Evolutionary conservation across 2,113 vertebrate genomes (phyloP).

Genomic region (Copsychus sechellarum): DNA sequence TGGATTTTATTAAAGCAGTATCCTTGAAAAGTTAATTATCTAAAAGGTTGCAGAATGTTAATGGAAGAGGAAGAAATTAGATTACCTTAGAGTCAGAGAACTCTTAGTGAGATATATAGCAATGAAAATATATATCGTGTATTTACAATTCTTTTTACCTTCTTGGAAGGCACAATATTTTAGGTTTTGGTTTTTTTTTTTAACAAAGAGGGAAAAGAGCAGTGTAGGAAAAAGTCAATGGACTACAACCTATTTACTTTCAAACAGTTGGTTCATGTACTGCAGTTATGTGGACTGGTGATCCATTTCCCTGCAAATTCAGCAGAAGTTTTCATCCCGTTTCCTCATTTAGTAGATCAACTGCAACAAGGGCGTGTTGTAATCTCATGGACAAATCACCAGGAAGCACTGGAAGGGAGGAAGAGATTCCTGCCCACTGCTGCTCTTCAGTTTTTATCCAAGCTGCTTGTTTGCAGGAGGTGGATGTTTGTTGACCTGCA

Average conservation of each 20-base stretch:
- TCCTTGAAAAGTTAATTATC: conserved; percentile 24
- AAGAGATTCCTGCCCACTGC: not conserved
- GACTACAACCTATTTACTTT: not conserved
- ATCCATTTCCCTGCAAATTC: not conserved
- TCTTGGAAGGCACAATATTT: not conserved
- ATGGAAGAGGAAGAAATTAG: conserved; percentile 3
- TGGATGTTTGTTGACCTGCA: not conserved
- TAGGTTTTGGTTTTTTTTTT: not conserved
- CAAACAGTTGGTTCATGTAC: not conserved
- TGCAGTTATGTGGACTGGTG: not conserved
- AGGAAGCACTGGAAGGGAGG: not conserved
- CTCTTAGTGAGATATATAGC: not conserved
- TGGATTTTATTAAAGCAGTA: not conserved
- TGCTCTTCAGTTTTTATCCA: not conserved
- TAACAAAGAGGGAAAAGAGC: not conserved
- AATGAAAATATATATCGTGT: not conserved
- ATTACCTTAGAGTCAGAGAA: not conserved
- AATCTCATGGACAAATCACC: not conserved
- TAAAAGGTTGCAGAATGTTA: conserved; percentile 22
- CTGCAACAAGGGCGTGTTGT: not conserved
- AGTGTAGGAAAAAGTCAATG: not conserved
- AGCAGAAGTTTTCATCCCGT: not conserved
- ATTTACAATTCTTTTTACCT: not conserved
- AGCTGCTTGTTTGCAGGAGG: not conserved
- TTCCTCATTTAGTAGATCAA: not conserved